Evolutionary conservation across 1,140 invertebrate genomes (phyloP).

Genomic region (Chelonus insularis): DNA sequence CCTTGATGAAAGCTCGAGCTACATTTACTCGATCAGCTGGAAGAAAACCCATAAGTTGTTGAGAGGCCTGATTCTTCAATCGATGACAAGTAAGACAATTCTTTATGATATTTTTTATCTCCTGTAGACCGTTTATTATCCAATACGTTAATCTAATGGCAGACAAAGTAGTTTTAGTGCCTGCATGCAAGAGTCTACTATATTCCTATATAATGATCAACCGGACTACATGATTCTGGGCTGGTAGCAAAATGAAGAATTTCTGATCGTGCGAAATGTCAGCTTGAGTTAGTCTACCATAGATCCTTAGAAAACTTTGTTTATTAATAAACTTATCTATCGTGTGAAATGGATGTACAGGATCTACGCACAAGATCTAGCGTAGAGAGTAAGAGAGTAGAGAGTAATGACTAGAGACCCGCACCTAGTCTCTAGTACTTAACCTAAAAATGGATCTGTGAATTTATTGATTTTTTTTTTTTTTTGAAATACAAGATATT

Average conservation of each 20-base stretch:
- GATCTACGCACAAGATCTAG: too few species aligned
- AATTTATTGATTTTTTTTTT: too few species aligned
- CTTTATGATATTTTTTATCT: slow-evolving; percentile 12
- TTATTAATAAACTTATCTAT: slow-evolving; percentile 19
- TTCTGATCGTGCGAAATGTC: slow-evolving; percentile 17
- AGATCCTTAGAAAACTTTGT: slow-evolving; percentile 24
- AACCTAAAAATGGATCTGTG: too few species aligned
- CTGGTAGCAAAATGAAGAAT: slow-evolving; percentile 30
- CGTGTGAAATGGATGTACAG: too few species aligned
- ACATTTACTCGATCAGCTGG: slow-evolving; percentile 26
- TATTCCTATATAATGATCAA: slow-evolving; percentile 35
- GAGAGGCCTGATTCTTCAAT: slow-evolving; percentile 11
- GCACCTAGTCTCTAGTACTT: too few species aligned
- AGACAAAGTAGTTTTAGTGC: slow-evolving; percentile 31
- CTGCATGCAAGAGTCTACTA: slow-evolving; percentile 32
- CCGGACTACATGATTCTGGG: slow-evolving; percentile 18
- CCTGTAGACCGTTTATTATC: slow-evolving; percentile 24
- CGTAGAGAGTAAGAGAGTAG: too few species aligned
- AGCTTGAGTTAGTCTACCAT: slow-evolving; percentile 24
- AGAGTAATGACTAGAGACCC: too few species aligned
- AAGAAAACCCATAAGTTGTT: slow-evolving; percentile 32
- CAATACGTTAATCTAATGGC: slow-evolving; percentile 28
- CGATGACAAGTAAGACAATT: slow-evolving; percentile 30
- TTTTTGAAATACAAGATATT: too few species aligned
- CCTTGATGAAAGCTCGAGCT: slow-evolving; percentile 31